Conservation (phyloP, 64 coral and sea anemone species). For the Orbicella faveolata region DNA sequence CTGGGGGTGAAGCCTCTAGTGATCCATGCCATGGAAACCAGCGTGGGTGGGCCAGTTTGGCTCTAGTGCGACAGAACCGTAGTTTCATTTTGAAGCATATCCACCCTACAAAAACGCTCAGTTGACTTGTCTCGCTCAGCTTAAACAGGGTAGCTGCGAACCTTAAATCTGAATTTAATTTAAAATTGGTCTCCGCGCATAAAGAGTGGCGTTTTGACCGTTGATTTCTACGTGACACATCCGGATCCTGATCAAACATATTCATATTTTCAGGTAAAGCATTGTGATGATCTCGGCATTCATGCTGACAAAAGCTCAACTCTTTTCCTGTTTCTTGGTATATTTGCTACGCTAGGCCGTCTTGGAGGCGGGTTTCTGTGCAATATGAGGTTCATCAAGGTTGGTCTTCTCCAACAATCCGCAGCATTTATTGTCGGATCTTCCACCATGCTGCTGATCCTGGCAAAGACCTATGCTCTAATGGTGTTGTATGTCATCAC, state of each 20-base stretch:
- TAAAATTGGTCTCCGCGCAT: too few species aligned
- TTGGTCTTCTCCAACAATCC: neutral
- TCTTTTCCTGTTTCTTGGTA: conserved; percentile 48
- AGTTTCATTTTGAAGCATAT: too few species aligned
- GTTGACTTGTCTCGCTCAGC: too few species aligned
- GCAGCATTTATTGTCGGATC: conserved; percentile 2
- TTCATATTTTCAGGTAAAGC: conserved; percentile 25
- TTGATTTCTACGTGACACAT: neutral
- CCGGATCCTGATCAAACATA: neutral
- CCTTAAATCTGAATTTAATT: too few species aligned
- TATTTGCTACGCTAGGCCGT: conserved; percentile 25
- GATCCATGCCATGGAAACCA: too few species aligned
- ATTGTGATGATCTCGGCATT: conserved; percentile 39
- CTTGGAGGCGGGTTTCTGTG: conserved; percentile 20
- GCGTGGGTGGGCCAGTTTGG: too few species aligned
- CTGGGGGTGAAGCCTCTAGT: too few species aligned
- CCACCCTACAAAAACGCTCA: too few species aligned
- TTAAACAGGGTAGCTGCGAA: too few species aligned
- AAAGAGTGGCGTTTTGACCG: neutral
- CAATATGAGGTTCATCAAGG: neutral
- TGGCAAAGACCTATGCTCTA: conserved; percentile 1
- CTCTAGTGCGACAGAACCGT: too few species aligned
- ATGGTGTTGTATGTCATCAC: conserved; percentile 32
- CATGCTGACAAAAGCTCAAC: conserved; percentile 24
- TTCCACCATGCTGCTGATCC: conserved; percentile 2